Evolutionary conservation across 2,797 vertebrate genomes (phyloP).

Genomic region (Psittacula echo): DNA sequence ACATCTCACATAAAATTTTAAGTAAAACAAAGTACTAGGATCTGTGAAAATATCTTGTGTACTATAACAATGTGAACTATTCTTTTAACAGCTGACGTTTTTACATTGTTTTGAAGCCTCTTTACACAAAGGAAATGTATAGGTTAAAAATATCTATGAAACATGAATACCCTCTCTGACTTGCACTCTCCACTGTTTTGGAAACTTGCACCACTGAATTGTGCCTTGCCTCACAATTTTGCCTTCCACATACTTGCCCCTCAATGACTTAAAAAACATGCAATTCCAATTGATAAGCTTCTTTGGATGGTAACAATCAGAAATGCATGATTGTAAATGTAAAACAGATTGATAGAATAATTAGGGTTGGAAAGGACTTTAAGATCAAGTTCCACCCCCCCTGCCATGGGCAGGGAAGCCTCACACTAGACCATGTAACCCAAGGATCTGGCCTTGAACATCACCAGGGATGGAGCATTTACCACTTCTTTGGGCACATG

Average conservation of each 20-base stretch:
- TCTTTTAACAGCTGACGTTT: accelerated
- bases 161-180: not conserved
- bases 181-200: not conserved
- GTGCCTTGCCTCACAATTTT: not conserved
- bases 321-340: not conserved
- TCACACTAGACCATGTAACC: too few relatives aligned
- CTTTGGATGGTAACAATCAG: not conserved
- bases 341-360: not conserved
- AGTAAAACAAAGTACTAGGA: not conserved
- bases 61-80: not conserved
- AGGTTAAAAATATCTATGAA: not conserved
- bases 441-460: too few relatives aligned
- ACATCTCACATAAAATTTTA: not conserved
- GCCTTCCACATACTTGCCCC: not conserved
- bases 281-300: not conserved
- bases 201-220: not conserved
- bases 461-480: too few relatives aligned
- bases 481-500: too few relatives aligned
- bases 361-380: not conserved
- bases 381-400: not conserved
- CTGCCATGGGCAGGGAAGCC: not conserved
- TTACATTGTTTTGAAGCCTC: not conserved
- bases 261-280: not conserved
- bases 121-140: not conserved
- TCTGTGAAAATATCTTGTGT: not conserved